Conservation (phyloP, 2,113 vertebrate genomes). For the Micronycteris hirsuta region DNA sequence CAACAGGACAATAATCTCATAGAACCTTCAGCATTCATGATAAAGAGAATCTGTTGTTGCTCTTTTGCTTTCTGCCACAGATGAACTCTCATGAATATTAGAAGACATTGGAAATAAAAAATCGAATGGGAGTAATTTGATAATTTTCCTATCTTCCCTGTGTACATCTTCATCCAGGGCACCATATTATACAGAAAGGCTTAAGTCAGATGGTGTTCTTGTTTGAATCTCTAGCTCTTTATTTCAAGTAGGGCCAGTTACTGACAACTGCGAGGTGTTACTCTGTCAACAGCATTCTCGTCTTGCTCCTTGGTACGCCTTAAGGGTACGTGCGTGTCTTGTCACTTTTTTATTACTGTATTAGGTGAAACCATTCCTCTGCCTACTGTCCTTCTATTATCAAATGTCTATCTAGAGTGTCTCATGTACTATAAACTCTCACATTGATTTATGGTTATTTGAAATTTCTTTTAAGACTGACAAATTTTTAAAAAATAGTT, state of each 20-base stretch:
- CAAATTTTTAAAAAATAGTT: constrained; percentile 48
- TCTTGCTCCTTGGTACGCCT: background rate
- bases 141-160: background rate
- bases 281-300: background rate
- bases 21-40: background rate
- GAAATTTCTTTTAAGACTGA: constrained; percentile 53
- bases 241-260: background rate
- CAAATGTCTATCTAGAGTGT: constrained; percentile 35
- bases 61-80: background rate
- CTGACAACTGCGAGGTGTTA: background rate
- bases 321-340: background rate
- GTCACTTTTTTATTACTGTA: constrained; percentile 22
- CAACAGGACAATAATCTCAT: background rate
- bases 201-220: background rate
- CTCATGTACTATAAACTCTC: constrained; percentile 47
- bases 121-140: background rate
- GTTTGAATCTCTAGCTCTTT: constrained; percentile 22
- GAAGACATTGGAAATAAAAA: background rate
- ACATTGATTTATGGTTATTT: constrained; percentile 47
- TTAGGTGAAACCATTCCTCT: constrained; percentile 28
- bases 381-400: constrained; percentile 6
- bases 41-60: background rate
- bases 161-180: background rate
- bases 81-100: background rate
- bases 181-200: background rate